These are phyloP conservation scores for Ailuropoda melanoleuca DNA, from an alignment of 2,113 vertebrate species.

Conservation along the genomic window DNA sequence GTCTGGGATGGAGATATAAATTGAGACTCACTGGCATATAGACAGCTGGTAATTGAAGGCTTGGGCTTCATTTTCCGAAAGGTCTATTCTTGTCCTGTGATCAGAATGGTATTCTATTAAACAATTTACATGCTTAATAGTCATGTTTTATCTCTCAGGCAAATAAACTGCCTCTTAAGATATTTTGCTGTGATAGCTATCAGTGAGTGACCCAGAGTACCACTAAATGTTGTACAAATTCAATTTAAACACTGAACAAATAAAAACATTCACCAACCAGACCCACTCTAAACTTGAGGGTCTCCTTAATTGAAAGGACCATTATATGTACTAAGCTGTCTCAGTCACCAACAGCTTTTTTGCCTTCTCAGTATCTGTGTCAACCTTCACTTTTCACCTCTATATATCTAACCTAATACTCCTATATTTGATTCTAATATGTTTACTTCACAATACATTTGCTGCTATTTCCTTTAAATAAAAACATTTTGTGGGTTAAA, in stretches of 20 bases:
- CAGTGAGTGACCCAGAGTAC: conserved; percentile 42
- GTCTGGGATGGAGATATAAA: not conserved
- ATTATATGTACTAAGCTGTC: not conserved
- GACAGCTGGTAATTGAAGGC: conserved; percentile 35
- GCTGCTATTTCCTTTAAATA: conserved; percentile 57
- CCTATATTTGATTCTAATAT: conserved; percentile 42
- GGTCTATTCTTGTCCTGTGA: conserved; percentile 39
- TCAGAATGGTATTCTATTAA: conserved; percentile 51
- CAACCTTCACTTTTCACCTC: conserved; percentile 18
- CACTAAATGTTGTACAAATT: conserved; percentile 55
- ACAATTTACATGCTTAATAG: conserved; percentile 52
- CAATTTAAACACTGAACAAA: conserved; percentile 53
- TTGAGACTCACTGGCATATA: not conserved
- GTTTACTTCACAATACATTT: conserved; percentile 45
- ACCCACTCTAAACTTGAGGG: not conserved
- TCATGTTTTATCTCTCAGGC: conserved; percentile 33
- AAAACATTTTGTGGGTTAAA: conserved; percentile 61
- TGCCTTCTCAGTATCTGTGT: not conserved
- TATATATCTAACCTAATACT: conserved; percentile 32
- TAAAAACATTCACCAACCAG: conserved; percentile 29
- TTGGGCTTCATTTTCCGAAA: conserved; percentile 46
- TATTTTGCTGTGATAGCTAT: conserved; percentile 10
- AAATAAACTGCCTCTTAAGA: conserved; percentile 63
- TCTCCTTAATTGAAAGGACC: not conserved
- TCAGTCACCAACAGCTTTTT: not conserved